Percentiles rank a stretch among this genome's conserved stretches.
Conservation (phyloP, 1,140 invertebrate genomes). For the Trypoxylus dichotomus region DNA sequence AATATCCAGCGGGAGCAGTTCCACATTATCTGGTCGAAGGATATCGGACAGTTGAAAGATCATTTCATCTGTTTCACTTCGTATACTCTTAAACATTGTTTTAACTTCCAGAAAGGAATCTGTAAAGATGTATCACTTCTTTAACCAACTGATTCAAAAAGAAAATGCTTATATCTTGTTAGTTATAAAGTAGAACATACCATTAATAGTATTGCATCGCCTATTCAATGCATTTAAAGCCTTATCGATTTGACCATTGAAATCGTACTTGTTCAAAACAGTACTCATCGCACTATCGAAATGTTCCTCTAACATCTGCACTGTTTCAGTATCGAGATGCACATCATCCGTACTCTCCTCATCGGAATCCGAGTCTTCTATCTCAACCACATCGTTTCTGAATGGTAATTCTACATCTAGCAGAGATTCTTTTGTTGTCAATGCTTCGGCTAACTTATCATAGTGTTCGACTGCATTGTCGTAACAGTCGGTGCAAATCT, state of each 20-base stretch:
- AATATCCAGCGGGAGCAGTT: constrained; percentile 38
- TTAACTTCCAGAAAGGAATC: constrained; percentile 30
- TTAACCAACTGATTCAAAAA: too few species aligned
- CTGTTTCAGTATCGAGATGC: constrained; percentile 46
- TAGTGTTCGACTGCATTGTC: constrained; percentile 48
- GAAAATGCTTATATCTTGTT: too few species aligned
- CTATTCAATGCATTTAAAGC: constrained; percentile 44
- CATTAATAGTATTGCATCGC: constrained; percentile 39
- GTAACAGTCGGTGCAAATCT: constrained; percentile 58
- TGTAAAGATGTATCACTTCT: too few species aligned
- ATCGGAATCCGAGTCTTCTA: constrained; percentile 61
- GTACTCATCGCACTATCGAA: constrained; percentile 54
- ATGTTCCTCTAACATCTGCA: constrained; percentile 55
- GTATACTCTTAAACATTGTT: constrained; percentile 38
- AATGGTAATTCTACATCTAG: constrained; percentile 56
- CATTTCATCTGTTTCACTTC: constrained; percentile 31
- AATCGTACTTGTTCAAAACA: constrained; percentile 54
- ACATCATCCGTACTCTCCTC: constrained; percentile 49
- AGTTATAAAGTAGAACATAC: too few species aligned
- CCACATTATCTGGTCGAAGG: constrained; percentile 40
- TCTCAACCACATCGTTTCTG: constrained; percentile 58
- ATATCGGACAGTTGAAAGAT: constrained; percentile 46
- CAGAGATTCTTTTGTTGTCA: constrained; percentile 53
- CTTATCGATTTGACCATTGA: constrained; percentile 53
- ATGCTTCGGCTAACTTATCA: constrained; percentile 48